Base-by-base conservation (phyloP, 2,888 invertebrate species). In the Drosophila bunnanda region DNA sequence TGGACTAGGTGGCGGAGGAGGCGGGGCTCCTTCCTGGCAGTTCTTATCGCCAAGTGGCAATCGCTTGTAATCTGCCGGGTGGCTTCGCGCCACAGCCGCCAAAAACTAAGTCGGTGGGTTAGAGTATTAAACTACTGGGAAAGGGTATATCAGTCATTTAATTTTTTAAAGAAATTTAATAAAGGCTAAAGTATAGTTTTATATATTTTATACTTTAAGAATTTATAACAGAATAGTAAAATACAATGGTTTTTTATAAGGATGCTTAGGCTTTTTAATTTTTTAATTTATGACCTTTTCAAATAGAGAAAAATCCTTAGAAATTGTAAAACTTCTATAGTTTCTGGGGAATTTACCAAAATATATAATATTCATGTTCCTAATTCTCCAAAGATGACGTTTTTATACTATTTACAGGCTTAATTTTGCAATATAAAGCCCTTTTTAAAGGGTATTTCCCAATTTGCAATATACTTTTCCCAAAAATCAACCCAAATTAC, bases 61-160 rank as follows among this genome's bases (percentile, higher is more conserved):
- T 84, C 88, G 73, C 77, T 59, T 89, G 89, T 89, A 84, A 84
- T 80, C 89, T 73, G 70, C 67, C 44, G 59, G 30, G 61, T 54
- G 25, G 55, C 75, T 80, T 62, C 38, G 43, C 57, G 12, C 48
- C 43, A 28, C 36, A 70, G 74, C 67, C 71, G 62, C 68, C 67
- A 50, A 76, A 48, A 56, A 50, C 58, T 66, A 32, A 43, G 50
- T 30, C 44, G 36, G 39, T 13, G 22, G 4, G 22, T 41, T 34
- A 30, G 67, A 38, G 67, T 55, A 54, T n/a, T 1, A 2, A 43
- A 36, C 44, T 39, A 28, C 12, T 4, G 8, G 4, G 15, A 10
- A 34, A 5, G 39, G 68, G 30, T 46, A 48, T 48, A 15, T 61
- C 4, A 13, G 22, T 25, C 2, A 2, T 30, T n/a, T n/a, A 12